These are phyloP conservation scores for Salvelinus sp. DNA, from an alignment of 2,113 vertebrate genomes.

Conservation along the genomic window DNA sequence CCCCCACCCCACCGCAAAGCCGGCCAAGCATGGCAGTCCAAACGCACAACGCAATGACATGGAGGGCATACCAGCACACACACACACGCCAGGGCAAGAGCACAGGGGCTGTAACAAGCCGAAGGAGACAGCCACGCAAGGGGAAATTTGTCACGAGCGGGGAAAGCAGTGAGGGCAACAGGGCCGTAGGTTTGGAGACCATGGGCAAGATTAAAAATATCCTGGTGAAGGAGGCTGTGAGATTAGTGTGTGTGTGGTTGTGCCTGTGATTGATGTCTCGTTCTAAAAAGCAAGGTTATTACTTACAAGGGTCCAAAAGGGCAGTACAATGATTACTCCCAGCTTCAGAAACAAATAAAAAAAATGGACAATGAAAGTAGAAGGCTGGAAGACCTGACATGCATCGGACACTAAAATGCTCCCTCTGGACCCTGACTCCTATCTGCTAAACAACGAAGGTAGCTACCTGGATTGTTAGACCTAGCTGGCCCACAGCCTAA, in stretches of 20 bases:
- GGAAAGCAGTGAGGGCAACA: constrained; percentile 62
- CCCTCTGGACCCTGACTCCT: neutral
- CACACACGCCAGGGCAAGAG: neutral
- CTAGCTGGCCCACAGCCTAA: neutral
- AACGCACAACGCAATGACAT: constrained; percentile 29
- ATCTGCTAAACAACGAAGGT: neutral
- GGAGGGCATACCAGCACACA: constrained; percentile 2
- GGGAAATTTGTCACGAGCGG: constrained; percentile 67
- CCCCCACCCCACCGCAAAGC: constrained; percentile 13
- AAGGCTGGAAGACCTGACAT: constrained; percentile 24
- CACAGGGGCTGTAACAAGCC: neutral
- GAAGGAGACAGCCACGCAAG: constrained; percentile 58
- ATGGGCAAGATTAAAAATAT: constrained; percentile 72
- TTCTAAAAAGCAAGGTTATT: constrained; percentile 69
- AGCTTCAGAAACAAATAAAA: constrained; percentile 60
- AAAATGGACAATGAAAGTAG: constrained; percentile 55
- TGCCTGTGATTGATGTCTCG: constrained; percentile 71
- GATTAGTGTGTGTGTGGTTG: constrained; percentile 69
- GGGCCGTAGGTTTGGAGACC: constrained; percentile 63
- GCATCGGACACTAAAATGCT: constrained; percentile 3
- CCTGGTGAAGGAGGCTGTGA: constrained; percentile 59
- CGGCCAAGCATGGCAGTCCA: constrained; percentile 42
- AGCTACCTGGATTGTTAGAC: neutral
- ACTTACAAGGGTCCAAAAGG: constrained; percentile 57
- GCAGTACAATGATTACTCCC: constrained; percentile 57